Conservation (phyloP, 35 echinoderm and acorn worm species). For the Ophiothrix spiculata region DNA sequence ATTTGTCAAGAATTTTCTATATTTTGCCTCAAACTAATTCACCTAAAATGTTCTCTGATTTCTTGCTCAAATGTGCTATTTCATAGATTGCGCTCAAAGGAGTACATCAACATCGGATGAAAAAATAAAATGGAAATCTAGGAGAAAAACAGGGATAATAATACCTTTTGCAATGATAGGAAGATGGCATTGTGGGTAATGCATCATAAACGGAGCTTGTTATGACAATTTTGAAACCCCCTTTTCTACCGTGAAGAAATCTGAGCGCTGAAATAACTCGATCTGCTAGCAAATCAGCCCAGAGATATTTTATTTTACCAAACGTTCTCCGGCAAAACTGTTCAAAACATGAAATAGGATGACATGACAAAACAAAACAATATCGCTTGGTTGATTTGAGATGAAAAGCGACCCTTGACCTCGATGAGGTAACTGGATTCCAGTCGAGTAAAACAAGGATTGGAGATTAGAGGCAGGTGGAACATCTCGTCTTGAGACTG, state of each 20-base stretch:
- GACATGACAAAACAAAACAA: background rate
- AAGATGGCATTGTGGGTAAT: background rate
- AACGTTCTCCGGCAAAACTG: background rate
- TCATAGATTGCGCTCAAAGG: background rate
- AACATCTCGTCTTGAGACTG: background rate
- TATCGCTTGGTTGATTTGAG: background rate
- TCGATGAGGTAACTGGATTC: background rate
- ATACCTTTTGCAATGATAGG: background rate
- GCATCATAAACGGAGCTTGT: background rate
- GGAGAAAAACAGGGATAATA: background rate
- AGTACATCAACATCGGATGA: background rate
- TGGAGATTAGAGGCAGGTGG: conserved; percentile 1
- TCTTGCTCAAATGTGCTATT: background rate
- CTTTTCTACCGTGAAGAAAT: conserved; percentile 1
- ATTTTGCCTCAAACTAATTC: background rate
- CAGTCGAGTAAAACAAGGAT: background rate
- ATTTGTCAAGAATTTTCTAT: background rate
- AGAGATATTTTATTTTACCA: background rate
- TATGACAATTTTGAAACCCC: background rate
- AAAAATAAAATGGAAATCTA: background rate
- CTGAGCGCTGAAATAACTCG: background rate
- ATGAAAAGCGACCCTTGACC: background rate
- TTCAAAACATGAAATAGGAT: background rate
- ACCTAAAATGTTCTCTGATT: background rate
- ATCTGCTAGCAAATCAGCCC: background rate